A percentile compares a stretch with the other conserved stretches of the same genome.
These are phyloP conservation scores for Coccyzus lansbergi DNA, from an alignment of 2,797 vertebrate species.

Conservation along the genomic window DNA sequence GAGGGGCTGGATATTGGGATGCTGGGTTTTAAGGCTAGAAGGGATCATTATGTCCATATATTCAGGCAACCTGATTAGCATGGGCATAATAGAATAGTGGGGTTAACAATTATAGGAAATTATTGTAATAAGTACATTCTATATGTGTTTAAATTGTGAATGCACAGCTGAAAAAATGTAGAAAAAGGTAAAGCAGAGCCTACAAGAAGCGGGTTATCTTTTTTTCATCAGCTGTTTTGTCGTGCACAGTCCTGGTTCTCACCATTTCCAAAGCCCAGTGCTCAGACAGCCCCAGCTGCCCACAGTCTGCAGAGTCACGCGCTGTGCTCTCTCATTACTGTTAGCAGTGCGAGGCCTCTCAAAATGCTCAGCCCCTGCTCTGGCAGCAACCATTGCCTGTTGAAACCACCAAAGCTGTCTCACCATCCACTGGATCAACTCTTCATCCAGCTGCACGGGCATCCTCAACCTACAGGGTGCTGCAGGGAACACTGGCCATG, in stretches of 20 bases:
- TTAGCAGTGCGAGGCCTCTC: too few relatives aligned
- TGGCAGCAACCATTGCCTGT: too few relatives aligned
- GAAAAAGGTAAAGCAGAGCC: not conserved
- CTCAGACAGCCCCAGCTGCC: too few relatives aligned
- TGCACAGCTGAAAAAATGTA: not conserved
- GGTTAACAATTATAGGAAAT: not conserved
- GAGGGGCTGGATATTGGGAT: not conserved
- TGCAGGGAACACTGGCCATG: too few relatives aligned
- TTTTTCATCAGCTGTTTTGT: rapidly evolving
- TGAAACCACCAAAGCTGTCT: too few relatives aligned
- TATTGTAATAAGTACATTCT: not conserved
- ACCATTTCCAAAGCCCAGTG: too few relatives aligned
- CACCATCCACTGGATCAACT: too few relatives aligned
- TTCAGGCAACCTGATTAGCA: not conserved
- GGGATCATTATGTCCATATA: not conserved
- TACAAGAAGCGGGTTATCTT: not conserved
- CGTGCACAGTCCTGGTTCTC: not conserved
- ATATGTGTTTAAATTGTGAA: not conserved
- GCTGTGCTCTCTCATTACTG: too few relatives aligned
- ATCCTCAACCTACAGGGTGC: too few relatives aligned
- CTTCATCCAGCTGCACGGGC: too few relatives aligned
- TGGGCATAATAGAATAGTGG: not conserved
- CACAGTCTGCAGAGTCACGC: too few relatives aligned
- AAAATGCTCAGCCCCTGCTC: too few relatives aligned
- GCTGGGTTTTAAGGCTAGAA: not conserved